Base-by-base conservation (phyloP, 35 echinoderm and acorn worm genomes). In the Apostichopus parvimensis region DNA sequence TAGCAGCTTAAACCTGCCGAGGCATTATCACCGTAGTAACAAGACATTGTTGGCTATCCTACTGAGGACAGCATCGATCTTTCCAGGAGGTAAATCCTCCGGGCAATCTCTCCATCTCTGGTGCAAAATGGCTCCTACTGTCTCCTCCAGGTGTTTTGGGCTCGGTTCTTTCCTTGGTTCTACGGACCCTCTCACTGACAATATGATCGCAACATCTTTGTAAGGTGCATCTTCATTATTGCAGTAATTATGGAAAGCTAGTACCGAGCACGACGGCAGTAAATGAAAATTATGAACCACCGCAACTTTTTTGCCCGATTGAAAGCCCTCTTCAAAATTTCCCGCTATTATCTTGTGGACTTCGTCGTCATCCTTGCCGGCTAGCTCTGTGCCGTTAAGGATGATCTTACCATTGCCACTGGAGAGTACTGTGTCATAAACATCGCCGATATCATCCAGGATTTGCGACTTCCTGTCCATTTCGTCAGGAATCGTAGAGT, bases 141-240 rank as follows among this genome's bases (percentile, higher is more conserved):
- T 54, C 4, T 70, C n/a, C 71, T 95, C 83, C 65, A 92, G 54
- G 21, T 57, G 56, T 55, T 86, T 60, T 5, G 71, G 17, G 25
- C 83, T 73, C 8, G 17, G 54, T 55, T 5, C 28, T 87, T 23
- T 6, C 79, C 54, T 54, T 26, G 15, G 9, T 25, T 71, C 54
- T 55, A 71, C 22, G 12, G 66, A 55, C 1, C 92, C 84, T 66
- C 83, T 71, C 57, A 96, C 70, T 13, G 92, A 92, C 13, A 94
- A 79, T 1, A 96, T 88, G 14, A 96, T 82, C 0, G 84, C 93
- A 0, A 92, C 93, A 60, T 94, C 91, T n/a, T 80, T 90, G 86
- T 92, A 94, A 10, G 91, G 91, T 0, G 93, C 95, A 91, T 96
- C 87, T 7, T 96, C 95, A 62, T 92, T 96, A 20, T 96, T 93